Conservation (phyloP, 2,888 invertebrate species). For the Willowsia nigromaculata region DNA sequence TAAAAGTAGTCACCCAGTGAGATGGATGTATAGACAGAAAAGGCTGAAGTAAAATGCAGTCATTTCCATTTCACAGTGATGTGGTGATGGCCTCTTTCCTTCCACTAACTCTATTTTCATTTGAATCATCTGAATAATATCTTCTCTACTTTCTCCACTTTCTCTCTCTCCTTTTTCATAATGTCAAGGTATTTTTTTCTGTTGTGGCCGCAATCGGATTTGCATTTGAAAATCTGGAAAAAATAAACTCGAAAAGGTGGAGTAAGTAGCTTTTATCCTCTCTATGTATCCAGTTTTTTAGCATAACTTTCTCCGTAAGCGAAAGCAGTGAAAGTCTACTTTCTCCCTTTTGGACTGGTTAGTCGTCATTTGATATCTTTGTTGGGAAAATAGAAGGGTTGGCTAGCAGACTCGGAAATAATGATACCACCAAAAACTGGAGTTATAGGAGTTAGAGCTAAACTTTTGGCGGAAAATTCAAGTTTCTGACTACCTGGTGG, state of each 20-base stretch:
- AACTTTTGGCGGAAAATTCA: background rate
- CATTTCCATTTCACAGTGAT: background rate
- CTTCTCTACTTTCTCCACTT: too few relatives aligned
- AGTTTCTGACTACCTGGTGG: too few relatives aligned
- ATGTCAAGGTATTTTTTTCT: background rate
- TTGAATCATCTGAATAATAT: conserved; percentile 36
- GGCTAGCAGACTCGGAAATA: too few relatives aligned
- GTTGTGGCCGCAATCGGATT: conserved; percentile 53
- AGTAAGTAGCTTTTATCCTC: background rate
- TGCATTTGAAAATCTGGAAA: conserved; percentile 33
- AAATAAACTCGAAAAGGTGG: background rate
- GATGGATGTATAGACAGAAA: background rate
- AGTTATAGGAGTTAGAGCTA: too few relatives aligned
- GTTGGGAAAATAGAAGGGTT: too few relatives aligned
- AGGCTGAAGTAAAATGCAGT: background rate
- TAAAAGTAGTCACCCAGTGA: background rate
- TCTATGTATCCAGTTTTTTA: background rate
- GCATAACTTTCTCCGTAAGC: background rate
- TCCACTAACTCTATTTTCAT: conserved; percentile 4
- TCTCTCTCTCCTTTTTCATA: background rate
- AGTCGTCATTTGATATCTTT: too few relatives aligned
- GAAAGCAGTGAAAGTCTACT: too few relatives aligned
- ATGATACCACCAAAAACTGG: background rate
- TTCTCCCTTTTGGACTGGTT: too few relatives aligned
- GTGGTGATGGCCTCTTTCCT: background rate